A percentile compares a stretch with the other conserved stretches of the same genome.
These are phyloP conservation scores for Hexactinellida sp. DNA, from an alignment of 37 sponge, comb jelly and placozoan genomes.

Conservation along the genomic window DNA sequence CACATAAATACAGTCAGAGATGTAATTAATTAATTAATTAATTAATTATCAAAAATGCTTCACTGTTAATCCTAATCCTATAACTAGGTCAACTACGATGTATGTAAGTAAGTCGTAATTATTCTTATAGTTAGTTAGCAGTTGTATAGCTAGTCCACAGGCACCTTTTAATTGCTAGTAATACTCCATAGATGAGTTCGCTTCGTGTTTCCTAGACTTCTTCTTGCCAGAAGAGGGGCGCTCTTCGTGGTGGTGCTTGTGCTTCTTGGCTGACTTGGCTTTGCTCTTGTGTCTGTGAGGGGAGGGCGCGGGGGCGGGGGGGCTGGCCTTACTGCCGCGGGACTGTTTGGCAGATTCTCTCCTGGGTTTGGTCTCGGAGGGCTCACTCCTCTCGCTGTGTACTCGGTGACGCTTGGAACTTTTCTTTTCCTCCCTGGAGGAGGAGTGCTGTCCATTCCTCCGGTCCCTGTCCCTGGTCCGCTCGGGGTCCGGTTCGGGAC, in stretches of 20 bases:
- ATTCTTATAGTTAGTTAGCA: neutral
- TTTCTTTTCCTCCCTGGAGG: neutral
- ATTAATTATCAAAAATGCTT: neutral
- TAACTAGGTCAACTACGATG: no score
- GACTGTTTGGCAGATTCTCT: neutral
- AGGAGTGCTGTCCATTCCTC: neutral
- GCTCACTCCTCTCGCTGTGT: neutral
- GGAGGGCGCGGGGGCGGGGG: neutral
- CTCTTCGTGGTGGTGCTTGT: conserved; percentile 12
- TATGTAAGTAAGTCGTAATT: no score
- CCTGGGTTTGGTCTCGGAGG: neutral
- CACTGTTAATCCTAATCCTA: neutral
- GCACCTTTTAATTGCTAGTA: neutral
- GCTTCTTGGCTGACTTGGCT: neutral
- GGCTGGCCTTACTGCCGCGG: neutral
- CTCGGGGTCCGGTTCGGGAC: neutral
- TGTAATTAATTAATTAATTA: neutral
- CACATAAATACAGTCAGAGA: neutral
- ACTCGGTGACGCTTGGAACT: neutral
- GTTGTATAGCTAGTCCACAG: neutral
- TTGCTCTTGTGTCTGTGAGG: neutral
- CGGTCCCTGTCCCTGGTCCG: neutral
- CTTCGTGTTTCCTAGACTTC: neutral
- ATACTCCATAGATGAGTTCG: neutral
- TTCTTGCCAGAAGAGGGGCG: neutral